Conservation (phyloP, 2,888 invertebrate genomes). For the Sipha maydis region DNA sequence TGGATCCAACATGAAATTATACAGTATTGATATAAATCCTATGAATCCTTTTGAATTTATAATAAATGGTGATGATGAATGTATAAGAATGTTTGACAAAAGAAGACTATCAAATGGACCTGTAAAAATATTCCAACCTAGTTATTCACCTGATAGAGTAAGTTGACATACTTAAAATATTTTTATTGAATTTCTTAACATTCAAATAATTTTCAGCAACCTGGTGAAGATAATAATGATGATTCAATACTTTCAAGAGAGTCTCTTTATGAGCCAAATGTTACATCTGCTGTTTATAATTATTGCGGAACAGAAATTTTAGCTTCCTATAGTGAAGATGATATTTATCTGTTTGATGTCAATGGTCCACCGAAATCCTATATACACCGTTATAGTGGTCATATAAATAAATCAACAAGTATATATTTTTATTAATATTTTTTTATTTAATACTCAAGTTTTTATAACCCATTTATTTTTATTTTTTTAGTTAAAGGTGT, state of each 20-base stretch:
- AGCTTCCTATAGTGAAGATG: constrained; percentile 93
- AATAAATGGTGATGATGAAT: constrained; percentile 84
- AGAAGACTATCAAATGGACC: constrained; percentile 65
- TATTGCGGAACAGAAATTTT: constrained; percentile 90
- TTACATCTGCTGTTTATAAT: constrained; percentile 92
- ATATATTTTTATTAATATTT: constrained; percentile 63
- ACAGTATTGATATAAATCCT: constrained; percentile 89
- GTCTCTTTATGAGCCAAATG: constrained; percentile 67
- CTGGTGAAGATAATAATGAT: background rate
- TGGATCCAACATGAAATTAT: constrained; percentile 74
- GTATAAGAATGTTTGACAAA: constrained; percentile 81
- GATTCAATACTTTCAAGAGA: background rate
- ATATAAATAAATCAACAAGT: constrained; percentile 77
- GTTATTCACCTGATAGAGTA: background rate
- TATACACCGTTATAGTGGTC: constrained; percentile 74
- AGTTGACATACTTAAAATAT: background rate
- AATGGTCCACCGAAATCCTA: constrained; percentile 69
- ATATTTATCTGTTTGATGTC: constrained; percentile 88
- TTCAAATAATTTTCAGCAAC: background rate
- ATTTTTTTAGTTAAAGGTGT: constrained; percentile 82
- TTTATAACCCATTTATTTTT: no score
- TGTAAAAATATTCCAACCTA: constrained; percentile 31
- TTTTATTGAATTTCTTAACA: background rate
- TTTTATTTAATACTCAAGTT: background rate
- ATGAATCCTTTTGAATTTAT: constrained; percentile 80